Percentiles rank a stretch among this genome's conserved stretches.
These are phyloP conservation scores for Pitangus sulphuratus DNA, from an alignment of 2,797 vertebrate species.

Conservation along the genomic window DNA sequence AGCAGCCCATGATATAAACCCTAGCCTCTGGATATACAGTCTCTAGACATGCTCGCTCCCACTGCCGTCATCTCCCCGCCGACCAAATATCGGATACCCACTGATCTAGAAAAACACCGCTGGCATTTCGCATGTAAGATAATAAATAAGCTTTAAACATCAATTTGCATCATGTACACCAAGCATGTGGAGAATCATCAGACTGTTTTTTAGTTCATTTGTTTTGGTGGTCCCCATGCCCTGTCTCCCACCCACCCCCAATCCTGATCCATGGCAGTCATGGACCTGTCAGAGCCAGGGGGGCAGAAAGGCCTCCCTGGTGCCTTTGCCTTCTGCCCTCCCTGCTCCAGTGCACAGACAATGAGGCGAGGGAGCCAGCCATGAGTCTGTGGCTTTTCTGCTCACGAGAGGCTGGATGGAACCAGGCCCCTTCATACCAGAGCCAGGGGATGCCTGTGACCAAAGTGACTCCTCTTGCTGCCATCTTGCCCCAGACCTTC, in stretches of 20 bases:
- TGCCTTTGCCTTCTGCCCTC: neutral
- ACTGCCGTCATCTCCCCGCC: rapidly evolving
- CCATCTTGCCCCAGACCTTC: neutral
- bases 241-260: neutral
- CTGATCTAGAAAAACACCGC: slow-evolving; percentile 62
- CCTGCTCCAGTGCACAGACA: neutral
- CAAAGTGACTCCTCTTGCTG: neutral
- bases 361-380: neutral
- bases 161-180: neutral
- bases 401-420: neutral
- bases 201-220: neutral
- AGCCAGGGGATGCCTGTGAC: neutral
- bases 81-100: slow-evolving; percentile 21
- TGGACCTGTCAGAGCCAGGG: neutral
- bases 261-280: rapidly evolving
- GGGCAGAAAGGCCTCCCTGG: neutral
- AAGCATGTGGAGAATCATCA: neutral
- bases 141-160: slow-evolving; percentile 58
- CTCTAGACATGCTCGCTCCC: slow-evolving; percentile 6
- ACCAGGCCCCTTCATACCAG: neutral
- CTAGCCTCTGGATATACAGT: slow-evolving; percentile 58
- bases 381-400: neutral
- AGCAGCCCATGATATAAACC: slow-evolving; percentile 69
- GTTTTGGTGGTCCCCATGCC: neutral
- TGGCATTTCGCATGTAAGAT: slow-evolving; percentile 42